Conservation (phyloP, 2,888 invertebrate species). For the Hedychridium roseum region DNA sequence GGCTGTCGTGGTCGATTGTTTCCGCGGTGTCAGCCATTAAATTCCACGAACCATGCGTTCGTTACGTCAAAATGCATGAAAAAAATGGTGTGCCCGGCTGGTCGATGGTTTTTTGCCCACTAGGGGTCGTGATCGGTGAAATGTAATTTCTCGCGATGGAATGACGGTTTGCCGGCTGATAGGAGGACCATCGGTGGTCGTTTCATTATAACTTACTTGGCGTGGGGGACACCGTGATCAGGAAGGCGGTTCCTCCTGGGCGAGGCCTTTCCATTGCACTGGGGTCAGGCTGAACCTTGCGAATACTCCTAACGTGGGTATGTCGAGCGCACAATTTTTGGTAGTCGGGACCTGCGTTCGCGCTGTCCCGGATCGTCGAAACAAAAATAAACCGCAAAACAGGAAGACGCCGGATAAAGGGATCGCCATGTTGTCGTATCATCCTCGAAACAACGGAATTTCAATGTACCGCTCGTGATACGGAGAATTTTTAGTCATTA, state of each 20-base stretch:
- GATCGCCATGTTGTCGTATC: too few species aligned
- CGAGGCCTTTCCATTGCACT: slow-evolving; percentile 75
- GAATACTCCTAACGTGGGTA: slow-evolving; percentile 69
- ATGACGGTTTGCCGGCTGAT: slow-evolving; percentile 14
- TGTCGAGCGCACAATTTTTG: slow-evolving; percentile 72
- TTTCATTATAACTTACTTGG: slow-evolving; percentile 72
- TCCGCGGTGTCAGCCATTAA: too few species aligned
- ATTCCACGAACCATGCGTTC: too few species aligned
- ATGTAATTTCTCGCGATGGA: slow-evolving; percentile 39
- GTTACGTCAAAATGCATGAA: not conserved
- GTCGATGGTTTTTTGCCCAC: slow-evolving; percentile 20
- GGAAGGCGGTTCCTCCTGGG: slow-evolving; percentile 71
- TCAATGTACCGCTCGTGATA: too few species aligned
- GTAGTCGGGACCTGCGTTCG: slow-evolving; percentile 71
- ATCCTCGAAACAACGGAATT: too few species aligned
- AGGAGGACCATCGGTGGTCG: slow-evolving; percentile 8
- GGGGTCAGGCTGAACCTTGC: slow-evolving; percentile 68
- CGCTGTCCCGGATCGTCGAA: slow-evolving; percentile 67
- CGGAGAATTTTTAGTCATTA: too few species aligned
- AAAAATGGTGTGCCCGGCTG: not conserved
- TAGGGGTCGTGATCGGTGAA: slow-evolving; percentile 23
- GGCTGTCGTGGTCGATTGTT: too few species aligned
- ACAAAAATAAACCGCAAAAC: slow-evolving; percentile 1
- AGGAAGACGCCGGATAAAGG: too few species aligned
- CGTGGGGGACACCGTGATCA: slow-evolving; percentile 79